Conservation (phyloP, 2,797 vertebrate genomes). For the Ctenosaura bakeri region DNA sequence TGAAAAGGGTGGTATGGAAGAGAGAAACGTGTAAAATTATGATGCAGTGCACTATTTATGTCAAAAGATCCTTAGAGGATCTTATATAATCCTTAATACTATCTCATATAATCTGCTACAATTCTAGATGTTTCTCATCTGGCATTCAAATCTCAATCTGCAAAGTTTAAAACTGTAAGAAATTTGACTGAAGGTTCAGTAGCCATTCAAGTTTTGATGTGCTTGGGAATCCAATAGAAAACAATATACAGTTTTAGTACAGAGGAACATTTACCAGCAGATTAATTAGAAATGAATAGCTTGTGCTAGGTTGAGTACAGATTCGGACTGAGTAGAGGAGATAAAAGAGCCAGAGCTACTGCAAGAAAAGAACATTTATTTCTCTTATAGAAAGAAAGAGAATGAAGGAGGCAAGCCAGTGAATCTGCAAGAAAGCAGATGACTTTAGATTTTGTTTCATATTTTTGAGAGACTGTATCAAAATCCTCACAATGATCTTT, state of each 20-base stretch:
- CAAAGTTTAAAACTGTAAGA: conserved; percentile 17
- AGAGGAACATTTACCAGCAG: neutral
- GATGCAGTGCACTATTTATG: conserved; percentile 8
- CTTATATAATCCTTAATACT: neutral
- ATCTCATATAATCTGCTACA: neutral
- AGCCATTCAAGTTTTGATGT: neutral
- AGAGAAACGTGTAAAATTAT: conserved; percentile 14
- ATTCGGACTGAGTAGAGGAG: neutral
- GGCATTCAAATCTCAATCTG: neutral
- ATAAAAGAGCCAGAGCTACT: neutral
- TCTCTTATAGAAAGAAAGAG: neutral
- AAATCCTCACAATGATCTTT: neutral
- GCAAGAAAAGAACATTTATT: conserved; percentile 32
- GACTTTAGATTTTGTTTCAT: neutral
- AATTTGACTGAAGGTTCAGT: neutral
- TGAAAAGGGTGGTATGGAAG: neutral
- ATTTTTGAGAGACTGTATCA: neutral
- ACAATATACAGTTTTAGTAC: neutral
- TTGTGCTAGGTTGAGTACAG: neutral
- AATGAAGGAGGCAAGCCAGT: conserved; percentile 10
- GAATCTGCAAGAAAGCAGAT: conserved; percentile 18
- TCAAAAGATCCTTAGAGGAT: neutral
- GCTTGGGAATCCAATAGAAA: neutral
- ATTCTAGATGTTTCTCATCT: neutral
- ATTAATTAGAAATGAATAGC: neutral